phyloP scores from a whole-genome alignment of 2,797 vertebrate species.

The Geotrypetes seraphini region DNA sequence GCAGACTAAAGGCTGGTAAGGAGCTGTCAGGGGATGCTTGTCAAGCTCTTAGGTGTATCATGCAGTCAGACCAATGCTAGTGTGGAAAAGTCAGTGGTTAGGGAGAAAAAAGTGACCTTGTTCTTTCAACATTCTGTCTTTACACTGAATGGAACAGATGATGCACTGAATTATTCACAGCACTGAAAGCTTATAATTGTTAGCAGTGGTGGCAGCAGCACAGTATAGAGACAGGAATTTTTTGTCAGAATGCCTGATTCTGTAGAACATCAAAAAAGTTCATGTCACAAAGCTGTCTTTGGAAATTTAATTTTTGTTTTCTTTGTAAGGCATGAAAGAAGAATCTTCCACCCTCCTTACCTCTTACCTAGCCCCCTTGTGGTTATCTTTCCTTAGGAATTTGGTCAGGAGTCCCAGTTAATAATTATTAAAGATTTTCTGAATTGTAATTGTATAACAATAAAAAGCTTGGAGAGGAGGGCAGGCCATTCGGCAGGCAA shows the following conservation, averaged over 20 bases:
- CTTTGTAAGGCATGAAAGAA: slow-evolving; percentile 9
- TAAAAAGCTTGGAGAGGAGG: slow-evolving; percentile 28
- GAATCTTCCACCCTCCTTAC: slow-evolving; percentile 37
- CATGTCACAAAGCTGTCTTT: slow-evolving; percentile 32
- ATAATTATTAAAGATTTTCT: slow-evolving; percentile 49
- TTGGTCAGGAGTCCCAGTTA: slow-evolving; percentile 53
- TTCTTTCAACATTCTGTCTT: slow-evolving; percentile 43
- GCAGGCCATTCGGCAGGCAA: slow-evolving; percentile 55
- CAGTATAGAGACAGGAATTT: slow-evolving; percentile 37
- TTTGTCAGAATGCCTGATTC: slow-evolving; percentile 42
- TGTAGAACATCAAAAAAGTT: slow-evolving; percentile 45
- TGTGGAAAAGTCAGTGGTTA: slow-evolving; percentile 47
- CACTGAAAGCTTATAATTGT: slow-evolving; percentile 74
- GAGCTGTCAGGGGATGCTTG: slow-evolving; percentile 39
- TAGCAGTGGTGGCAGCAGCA: slow-evolving; percentile 47
- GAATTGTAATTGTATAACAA: slow-evolving; percentile 59
- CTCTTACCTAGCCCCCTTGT: no score
- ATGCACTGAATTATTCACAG: slow-evolving; percentile 86
- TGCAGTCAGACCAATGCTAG: slow-evolving; percentile 42
- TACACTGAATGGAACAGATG: slow-evolving; percentile 50
- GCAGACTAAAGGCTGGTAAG: slow-evolving; percentile 37
- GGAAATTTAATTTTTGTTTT: slow-evolving; percentile 39
- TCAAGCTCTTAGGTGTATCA: slow-evolving; percentile 47
- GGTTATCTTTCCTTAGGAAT: slow-evolving; percentile 41
- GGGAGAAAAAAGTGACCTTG: slow-evolving; percentile 48